These are phyloP conservation scores for Catostylus mosaicus DNA, from an alignment of 30 jellyfish, hydroid and myxozoan species.

Conservation along the genomic window DNA sequence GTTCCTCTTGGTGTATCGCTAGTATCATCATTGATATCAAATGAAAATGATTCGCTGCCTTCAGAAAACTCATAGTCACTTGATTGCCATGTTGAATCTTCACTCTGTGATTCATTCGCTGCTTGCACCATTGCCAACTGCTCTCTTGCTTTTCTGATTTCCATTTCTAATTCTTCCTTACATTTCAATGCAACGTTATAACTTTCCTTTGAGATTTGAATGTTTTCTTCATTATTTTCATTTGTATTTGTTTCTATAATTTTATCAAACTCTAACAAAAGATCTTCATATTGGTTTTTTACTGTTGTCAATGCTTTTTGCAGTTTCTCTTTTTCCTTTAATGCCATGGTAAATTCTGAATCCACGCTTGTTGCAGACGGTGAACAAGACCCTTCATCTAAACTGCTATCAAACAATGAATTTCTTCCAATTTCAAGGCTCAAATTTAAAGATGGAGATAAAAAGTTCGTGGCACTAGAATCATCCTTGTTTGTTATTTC, in stretches of 20 bases:
- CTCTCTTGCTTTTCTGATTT: slow-evolving; percentile 74
- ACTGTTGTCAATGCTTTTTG: slow-evolving; percentile 58
- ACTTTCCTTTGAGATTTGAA: slow-evolving; percentile 59
- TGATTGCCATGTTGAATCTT: slow-evolving; percentile 34
- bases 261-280: slow-evolving; percentile 67
- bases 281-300: slow-evolving; percentile 66
- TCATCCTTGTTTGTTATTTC: background rate
- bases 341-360: slow-evolving; percentile 51
- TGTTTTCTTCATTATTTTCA: slow-evolving; percentile 42
- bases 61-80: slow-evolving; percentile 68
- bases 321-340: slow-evolving; percentile 63
- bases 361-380: slow-evolving; percentile 64
- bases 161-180: slow-evolving; percentile 79
- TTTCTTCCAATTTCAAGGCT: background rate
- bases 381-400: slow-evolving; percentile 41
- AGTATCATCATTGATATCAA: slow-evolving; percentile 37
- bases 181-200: slow-evolving; percentile 66
- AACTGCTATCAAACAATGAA: background rate
- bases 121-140: slow-evolving; percentile 73
- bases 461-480: background rate
- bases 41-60: slow-evolving; percentile 35
- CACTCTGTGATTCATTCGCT: slow-evolving; percentile 49
- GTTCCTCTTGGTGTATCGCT: slow-evolving; percentile 25
- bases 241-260: slow-evolving; percentile 42
- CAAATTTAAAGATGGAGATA: background rate